Percentiles rank a stretch among this genome's conserved stretches.
These are phyloP conservation scores for Myzus persicae DNA, from an alignment of 1,140 invertebrate species.

Conservation along the genomic window DNA sequence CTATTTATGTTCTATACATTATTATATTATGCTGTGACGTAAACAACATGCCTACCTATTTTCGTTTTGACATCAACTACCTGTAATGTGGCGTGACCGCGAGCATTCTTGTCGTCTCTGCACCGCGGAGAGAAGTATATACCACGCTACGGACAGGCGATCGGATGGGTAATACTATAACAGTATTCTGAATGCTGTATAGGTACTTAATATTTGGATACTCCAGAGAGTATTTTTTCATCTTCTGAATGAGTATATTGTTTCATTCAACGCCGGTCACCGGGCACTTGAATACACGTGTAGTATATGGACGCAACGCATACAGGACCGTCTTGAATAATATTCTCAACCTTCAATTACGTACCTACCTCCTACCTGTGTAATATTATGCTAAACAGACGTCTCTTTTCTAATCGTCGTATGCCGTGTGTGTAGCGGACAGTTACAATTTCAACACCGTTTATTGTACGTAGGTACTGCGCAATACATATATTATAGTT, in stretches of 20 bases:
- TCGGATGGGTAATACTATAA: not conserved
- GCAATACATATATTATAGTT: no score
- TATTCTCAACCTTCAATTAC: not conserved
- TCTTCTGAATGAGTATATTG: not conserved
- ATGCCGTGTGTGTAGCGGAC: not conserved
- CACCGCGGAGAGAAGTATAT: not conserved
- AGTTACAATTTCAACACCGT: not conserved
- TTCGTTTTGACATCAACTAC: not conserved
- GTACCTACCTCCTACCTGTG: not conserved
- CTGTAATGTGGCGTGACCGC: not conserved
- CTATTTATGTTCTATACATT: no score
- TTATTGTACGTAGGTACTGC: not conserved
- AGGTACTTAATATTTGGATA: not conserved
- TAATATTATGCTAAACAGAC: not conserved
- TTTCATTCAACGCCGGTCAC: not conserved
- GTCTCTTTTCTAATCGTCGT: not conserved
- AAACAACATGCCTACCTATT: no score
- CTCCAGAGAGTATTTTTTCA: not conserved
- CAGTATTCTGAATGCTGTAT: not conserved
- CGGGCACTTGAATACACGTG: not conserved
- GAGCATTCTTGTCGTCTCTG: not conserved
- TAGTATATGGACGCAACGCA: not conserved
- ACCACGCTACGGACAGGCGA: no score
- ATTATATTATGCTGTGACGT: not conserved
- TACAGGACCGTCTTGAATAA: not conserved